Conservation (phyloP, 1,140 invertebrate genomes). For the Carcinoscorpius rotundicauda region DNA sequence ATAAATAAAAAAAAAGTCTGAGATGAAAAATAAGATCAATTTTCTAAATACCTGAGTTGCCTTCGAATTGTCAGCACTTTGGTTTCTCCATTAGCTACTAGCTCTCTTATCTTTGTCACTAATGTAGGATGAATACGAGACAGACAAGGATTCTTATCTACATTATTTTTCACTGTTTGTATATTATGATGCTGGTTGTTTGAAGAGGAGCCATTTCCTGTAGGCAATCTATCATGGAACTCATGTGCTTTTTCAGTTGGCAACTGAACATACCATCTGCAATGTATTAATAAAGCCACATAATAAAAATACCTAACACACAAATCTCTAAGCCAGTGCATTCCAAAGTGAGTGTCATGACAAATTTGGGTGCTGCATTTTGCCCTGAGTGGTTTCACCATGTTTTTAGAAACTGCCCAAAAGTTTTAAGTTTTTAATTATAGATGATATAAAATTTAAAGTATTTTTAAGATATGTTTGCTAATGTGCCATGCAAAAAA, state of each 20-base stretch:
- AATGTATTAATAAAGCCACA: background rate
- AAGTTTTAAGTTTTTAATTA: too few species aligned
- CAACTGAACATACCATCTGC: conserved; percentile 31
- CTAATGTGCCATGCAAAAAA: too few species aligned
- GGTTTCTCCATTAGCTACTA: conserved; percentile 31
- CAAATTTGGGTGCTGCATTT: too few species aligned
- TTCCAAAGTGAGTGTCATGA: too few species aligned
- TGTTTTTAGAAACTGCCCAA: too few species aligned
- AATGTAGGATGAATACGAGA: conserved; percentile 29
- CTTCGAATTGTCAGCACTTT: conserved; percentile 31
- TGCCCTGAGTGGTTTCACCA: too few species aligned
- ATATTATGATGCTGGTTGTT: background rate
- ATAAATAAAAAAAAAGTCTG: too few species aligned
- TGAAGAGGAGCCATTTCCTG: background rate
- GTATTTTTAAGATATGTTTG: too few species aligned
- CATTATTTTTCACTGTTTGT: background rate
- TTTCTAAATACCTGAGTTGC: conserved; percentile 27
- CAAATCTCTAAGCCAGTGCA: too few species aligned
- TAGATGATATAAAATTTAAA: too few species aligned
- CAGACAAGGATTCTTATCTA: background rate
- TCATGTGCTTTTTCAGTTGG: conserved; percentile 33
- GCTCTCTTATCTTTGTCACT: conserved; percentile 31
- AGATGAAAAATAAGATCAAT: background rate
- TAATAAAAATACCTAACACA: too few species aligned
- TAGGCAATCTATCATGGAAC: conserved; percentile 27